Evolutionary conservation across 2,888 invertebrate genomes (phyloP).

Genomic region (Metacarcinus magister): DNA sequence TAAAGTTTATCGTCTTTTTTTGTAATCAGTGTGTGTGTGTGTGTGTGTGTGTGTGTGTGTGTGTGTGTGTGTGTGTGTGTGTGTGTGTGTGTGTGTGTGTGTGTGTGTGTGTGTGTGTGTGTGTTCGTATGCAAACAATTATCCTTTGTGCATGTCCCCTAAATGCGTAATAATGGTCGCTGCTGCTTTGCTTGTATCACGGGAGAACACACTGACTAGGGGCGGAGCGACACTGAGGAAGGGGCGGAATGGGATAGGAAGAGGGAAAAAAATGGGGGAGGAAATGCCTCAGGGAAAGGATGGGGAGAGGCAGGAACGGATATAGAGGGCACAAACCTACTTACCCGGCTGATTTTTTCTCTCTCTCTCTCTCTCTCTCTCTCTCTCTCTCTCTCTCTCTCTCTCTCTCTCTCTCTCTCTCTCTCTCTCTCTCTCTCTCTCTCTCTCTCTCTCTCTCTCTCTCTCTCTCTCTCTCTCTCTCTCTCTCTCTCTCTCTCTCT

Average conservation of each 20-base stretch:
- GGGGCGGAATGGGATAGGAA: neutral
- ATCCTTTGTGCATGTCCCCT: neutral
- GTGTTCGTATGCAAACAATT: too few species aligned
- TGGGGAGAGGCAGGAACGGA: neutral
- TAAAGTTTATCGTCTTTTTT: neutral
- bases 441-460: too few species aligned
- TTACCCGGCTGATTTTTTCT: too few species aligned
- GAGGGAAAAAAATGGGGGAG: neutral
- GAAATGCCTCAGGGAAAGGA: neutral
- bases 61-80: too few species aligned
- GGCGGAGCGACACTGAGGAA: neutral
- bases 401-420: too few species aligned
- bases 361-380: neutral
- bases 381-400: neutral
- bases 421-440: too few species aligned
- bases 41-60: neutral
- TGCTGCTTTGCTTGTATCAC: neutral
- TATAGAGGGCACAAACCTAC: neutral
- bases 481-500: too few species aligned
- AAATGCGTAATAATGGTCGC: neutral
- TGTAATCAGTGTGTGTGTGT: neutral
- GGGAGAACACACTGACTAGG: neutral
- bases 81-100: too few species aligned
- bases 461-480: too few species aligned
- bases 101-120: too few species aligned